Evolutionary conservation across 2,797 vertebrate genomes (phyloP).

Genomic region (Danionella dracula): DNA sequence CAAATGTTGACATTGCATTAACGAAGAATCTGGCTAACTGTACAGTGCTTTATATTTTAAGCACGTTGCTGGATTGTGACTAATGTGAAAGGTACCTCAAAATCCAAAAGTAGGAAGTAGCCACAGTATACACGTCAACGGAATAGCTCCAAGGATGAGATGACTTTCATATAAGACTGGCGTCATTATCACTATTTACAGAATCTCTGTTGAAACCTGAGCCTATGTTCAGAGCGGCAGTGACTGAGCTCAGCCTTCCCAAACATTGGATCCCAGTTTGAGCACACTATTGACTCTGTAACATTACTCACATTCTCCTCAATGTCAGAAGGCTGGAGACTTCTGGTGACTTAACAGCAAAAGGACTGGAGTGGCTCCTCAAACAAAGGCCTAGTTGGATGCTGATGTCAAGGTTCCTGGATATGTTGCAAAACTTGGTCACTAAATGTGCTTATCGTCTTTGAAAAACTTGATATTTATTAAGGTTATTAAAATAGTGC

Average conservation of each 20-base stretch:
- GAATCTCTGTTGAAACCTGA: conserved; percentile 50
- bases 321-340: conserved; percentile 20
- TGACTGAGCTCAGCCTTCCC: conserved; percentile 28
- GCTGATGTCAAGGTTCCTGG: no score
- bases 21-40: no score
- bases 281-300: conserved; percentile 7
- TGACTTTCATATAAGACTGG: conserved; percentile 39
- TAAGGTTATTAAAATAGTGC: no score
- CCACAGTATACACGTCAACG: conserved; percentile 15
- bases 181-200: conserved; percentile 52
- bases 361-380: background rate
- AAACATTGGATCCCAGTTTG: conserved; percentile 21
- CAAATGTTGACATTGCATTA: no score
- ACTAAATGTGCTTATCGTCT: no score
- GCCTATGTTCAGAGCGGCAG: conserved; percentile 14
- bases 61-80: background rate
- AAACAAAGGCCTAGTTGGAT: no score
- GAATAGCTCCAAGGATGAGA: conserved; percentile 3
- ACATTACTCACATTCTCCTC: conserved; percentile 27
- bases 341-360: conserved; percentile 13
- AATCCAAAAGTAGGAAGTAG: background rate
- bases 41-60: background rate
- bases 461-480: no score
- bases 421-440: no score
- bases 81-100: background rate